Evolutionary conservation across 2,113 vertebrate species (phyloP), one percentile per base, ranked within the genome.

Genomic region (Ptyas mucosa): DNA sequence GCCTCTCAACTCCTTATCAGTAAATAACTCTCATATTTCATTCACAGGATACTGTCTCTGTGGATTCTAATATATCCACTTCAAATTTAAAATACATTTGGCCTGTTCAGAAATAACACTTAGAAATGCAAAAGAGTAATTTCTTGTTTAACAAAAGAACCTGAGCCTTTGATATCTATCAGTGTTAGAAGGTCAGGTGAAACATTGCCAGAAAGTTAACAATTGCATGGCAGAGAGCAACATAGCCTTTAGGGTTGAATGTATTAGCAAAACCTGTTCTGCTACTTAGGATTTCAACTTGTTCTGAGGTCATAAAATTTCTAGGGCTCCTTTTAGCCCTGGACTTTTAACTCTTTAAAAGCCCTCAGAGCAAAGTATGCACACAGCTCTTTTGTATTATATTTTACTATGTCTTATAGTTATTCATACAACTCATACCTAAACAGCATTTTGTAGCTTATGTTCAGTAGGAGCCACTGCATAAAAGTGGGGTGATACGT

Each of bases 161-260:
- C 54, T 51, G 54, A 51, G n/a, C 34, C 49, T 89, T 93, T 89
- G 90, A 89, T 89, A 58, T 86, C 57, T 91, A 46, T 86, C 81
- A 64, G 81, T 39, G 49, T 55, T 87, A n/a, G 87, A 94, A 94
- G 93, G 75, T n/a, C 34, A 89, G 91, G 88, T 54, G 81, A 92
- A 89, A 86, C 88, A 89, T 89, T 94, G 90, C 93, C 93, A 94
- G 89, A 91, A 39, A 94, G 88, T 89, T 94, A 89, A 94, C 88
- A 91, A 92, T 87, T 91, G 55, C 46, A 51, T 81, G 61, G 55
- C 43, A 89, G 64, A 34, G 23, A 91, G 61, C 75, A 89, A 23
- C 69, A 49, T 81, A 91, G 75, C 69, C 55, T 89, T 91, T 92
- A n/a, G 53, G 29, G 86, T 89, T 86, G 49, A 92, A 53, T 87